These are phyloP conservation scores for Neomicropteryx cornuta DNA, from an alignment of 1,140 invertebrate species.

Conservation along the genomic window DNA sequence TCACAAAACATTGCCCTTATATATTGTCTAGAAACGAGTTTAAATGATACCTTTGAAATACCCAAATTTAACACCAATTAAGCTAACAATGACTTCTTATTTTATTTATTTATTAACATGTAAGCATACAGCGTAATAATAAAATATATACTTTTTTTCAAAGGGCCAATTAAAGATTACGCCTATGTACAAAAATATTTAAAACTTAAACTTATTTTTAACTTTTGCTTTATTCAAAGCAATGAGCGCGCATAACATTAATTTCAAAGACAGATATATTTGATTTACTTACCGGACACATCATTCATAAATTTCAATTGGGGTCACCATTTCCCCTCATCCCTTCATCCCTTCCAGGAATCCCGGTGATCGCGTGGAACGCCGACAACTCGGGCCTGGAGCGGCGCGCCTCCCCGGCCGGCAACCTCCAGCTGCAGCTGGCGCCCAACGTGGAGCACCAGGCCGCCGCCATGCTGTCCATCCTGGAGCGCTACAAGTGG, in stretches of 20 bases:
- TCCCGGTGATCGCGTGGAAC: constrained; percentile 90
- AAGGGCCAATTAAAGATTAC: background rate
- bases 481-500: constrained; percentile 91
- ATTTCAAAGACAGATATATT: background rate
- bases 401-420: constrained; percentile 67
- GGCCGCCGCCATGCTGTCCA: constrained; percentile 85
- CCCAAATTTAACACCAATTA: no score
- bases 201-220: background rate
- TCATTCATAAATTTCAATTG: background rate
- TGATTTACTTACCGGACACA: background rate
- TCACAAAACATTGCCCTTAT: no score
- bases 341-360: constrained; percentile 41
- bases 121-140: background rate
- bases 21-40: no score
- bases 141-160: background rate
- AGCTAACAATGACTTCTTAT: no score
- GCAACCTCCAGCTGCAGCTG: constrained; percentile 78
- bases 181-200: background rate
- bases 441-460: constrained; percentile 91
- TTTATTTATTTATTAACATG: no score
- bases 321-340: constrained; percentile 2
- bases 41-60: no score
- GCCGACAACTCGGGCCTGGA: constrained; percentile 83
- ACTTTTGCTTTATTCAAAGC: background rate
- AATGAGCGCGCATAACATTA: background rate